Evolutionary conservation across 1,140 invertebrate genomes (phyloP).

Genomic region (Chlorops oryzae): DNA sequence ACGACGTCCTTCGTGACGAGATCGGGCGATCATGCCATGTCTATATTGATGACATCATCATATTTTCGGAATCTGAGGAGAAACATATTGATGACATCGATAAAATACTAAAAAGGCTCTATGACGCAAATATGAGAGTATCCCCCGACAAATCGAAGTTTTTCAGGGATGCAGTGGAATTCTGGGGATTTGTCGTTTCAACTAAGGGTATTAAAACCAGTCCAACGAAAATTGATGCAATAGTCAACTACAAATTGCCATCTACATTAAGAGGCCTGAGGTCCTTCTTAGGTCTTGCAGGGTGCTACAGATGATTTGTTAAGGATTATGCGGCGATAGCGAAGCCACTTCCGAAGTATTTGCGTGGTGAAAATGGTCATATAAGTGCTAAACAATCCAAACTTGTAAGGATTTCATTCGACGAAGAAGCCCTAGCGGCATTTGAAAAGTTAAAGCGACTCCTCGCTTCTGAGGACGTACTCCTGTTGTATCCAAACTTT

Average conservation of each 20-base stretch:
- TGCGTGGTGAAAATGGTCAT: constrained; percentile 6
- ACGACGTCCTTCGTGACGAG: constrained; percentile 31
- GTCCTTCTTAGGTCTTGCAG: constrained; percentile 28
- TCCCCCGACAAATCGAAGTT: constrained; percentile 6
- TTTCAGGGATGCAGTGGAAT: constrained; percentile 18
- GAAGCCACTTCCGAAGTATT: constrained; percentile 10
- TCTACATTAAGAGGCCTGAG: constrained; percentile 17
- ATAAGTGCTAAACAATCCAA: constrained; percentile 16
- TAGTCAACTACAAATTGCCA: constrained; percentile 23
- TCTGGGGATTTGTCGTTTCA: constrained; percentile 20
- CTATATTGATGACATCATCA: constrained; percentile 6
- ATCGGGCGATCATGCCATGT: constrained; percentile 3
- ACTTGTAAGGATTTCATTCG: constrained; percentile 21
- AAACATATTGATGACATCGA: constrained; percentile 14
- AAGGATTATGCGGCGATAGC: constrained; percentile 20
- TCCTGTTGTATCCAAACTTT: constrained; percentile 37
- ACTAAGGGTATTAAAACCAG: constrained; percentile 14
- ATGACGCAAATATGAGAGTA: constrained; percentile 17
- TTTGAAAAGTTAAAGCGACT: constrained; percentile 12
- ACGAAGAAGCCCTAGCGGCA: constrained; percentile 8
- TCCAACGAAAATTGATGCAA: constrained; percentile 14
- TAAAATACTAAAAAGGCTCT: constrained; percentile 18
- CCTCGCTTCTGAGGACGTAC: constrained; percentile 28
- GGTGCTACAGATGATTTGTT: constrained; percentile 31
- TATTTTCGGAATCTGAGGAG: not conserved